Evolutionary conservation across 2,797 vertebrate genomes (phyloP), one percentile per base, ranked within the genome.

Genomic region (Sorex maritimensis): DNA sequence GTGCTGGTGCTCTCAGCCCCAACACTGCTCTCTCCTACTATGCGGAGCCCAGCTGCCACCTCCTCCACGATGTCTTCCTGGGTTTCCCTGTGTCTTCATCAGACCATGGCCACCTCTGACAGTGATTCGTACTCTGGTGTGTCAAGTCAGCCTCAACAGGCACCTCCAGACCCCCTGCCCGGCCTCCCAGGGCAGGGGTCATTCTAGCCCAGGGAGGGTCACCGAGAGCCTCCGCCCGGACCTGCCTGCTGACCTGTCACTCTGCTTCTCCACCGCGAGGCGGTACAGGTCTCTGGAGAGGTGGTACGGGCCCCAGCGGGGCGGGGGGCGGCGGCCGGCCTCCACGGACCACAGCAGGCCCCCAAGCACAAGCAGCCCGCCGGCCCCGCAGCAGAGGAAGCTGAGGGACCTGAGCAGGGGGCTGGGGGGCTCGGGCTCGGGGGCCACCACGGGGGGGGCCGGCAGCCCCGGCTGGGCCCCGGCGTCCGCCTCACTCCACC

Each of bases 271-370:
- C 0, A 95, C 94, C 0, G 97, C 97, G 93, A 98, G 97, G 75
- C 97, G 98, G 94, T 97, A 96, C 93, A 98, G 96, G 90, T 98
- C 96, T 85, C 98, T 92, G 93, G 98, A 97, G 89, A 98, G 95
- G 81, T 80, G 98, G 91, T 98, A 97, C 8, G 93, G 96, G 89
- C 98, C 97, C 89, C 96, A 94, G 2, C 74, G 96, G 6, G 97
- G 96, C 1, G 97, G 95, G 69, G 95, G 96, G 82, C 87, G 95
- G 83, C 94, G 90, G 0, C 96, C 97, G 88, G 96, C 97, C 80
- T 98, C 98, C 49, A 97, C 77, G 0, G 97, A 98, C 98, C 98
- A 98, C 21, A 98, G 97, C 44, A 98, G 97, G 82, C 98, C 97
- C 0, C 97, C 94, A 84, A 98, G 94, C 67, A 98, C 97, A 19